phyloP scores from a whole-genome alignment of 2,797 vertebrate species.

The Alcedo atthis region DNA sequence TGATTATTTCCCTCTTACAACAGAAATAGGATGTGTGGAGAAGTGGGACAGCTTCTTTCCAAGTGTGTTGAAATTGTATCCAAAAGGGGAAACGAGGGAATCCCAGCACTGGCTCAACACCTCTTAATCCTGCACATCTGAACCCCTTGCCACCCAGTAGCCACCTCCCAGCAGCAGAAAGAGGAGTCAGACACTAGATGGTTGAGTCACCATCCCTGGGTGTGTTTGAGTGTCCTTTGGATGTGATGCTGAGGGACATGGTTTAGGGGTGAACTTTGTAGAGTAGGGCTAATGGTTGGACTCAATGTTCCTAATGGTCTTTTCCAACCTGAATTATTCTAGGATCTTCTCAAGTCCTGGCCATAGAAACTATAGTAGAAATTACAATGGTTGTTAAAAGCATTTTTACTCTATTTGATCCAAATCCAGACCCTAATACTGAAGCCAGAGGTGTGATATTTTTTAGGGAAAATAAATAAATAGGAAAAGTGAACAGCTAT shows the following conservation, averaged over 20 bases:
- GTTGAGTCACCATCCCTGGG: no score
- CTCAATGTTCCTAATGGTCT: no score
- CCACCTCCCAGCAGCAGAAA: background rate
- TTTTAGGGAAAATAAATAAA: background rate
- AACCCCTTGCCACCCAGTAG: background rate
- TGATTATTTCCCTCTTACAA: slow-evolving; percentile 29
- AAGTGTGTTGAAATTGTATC: background rate
- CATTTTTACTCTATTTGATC: background rate
- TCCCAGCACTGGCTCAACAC: background rate
- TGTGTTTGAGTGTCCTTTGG: no score
- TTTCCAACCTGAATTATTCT: no score
- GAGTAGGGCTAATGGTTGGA: no score
- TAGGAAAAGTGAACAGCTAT: background rate
- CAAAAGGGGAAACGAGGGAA: background rate
- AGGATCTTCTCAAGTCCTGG: background rate
- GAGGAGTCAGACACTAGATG: no score
- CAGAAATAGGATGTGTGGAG: background rate
- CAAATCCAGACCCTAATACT: background rate
- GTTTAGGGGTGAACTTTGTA: no score
- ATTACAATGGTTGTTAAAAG: background rate
- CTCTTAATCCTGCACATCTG: background rate
- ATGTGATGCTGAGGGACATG: no score
- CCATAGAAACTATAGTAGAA: background rate
- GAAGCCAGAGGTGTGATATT: background rate
- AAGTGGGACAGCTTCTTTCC: background rate